These are phyloP conservation scores for Littorina saxatilis DNA, from an alignment of 1,140 invertebrate genomes.

Conservation along the genomic window DNA sequence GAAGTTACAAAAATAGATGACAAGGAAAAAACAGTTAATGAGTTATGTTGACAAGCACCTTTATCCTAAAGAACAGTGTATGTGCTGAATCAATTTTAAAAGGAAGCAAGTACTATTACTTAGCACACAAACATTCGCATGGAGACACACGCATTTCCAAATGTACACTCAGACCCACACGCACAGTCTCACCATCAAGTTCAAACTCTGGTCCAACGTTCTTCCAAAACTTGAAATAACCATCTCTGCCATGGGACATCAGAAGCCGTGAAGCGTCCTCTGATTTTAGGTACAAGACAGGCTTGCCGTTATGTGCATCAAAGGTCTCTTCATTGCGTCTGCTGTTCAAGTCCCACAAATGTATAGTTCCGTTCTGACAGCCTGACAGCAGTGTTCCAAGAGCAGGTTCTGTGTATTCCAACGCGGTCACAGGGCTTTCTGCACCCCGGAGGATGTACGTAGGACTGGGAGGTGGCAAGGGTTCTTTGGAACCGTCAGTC, in stretches of 20 bases:
- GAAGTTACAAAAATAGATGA: no score
- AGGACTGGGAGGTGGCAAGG: slow-evolving; percentile 31
- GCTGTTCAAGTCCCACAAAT: slow-evolving; percentile 31
- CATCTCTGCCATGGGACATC: slow-evolving; percentile 53
- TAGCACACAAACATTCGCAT: no score
- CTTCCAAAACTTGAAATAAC: slow-evolving; percentile 46
- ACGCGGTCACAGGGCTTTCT: slow-evolving; percentile 31
- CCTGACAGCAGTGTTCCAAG: slow-evolving; percentile 24
- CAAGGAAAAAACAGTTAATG: no score
- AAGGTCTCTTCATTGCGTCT: slow-evolving; percentile 11
- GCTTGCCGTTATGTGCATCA: slow-evolving; percentile 27
- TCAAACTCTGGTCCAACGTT: neutral
- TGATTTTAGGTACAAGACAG: slow-evolving; percentile 24
- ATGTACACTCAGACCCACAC: no score
- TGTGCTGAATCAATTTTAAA: no score
- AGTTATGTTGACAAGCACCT: no score
- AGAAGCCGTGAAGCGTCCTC: neutral
- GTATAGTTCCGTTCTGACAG: slow-evolving; percentile 24
- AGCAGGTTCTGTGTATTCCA: neutral
- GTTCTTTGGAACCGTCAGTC: no score
- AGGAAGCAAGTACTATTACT: no score
- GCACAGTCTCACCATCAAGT: slow-evolving; percentile 1
- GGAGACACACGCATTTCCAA: no score
- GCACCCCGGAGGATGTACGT: slow-evolving; percentile 36
- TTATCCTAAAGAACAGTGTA: no score